Evolutionary conservation across 2,113 vertebrate genomes (phyloP).

Genomic region (Calyptommatus sinebrachiatus): DNA sequence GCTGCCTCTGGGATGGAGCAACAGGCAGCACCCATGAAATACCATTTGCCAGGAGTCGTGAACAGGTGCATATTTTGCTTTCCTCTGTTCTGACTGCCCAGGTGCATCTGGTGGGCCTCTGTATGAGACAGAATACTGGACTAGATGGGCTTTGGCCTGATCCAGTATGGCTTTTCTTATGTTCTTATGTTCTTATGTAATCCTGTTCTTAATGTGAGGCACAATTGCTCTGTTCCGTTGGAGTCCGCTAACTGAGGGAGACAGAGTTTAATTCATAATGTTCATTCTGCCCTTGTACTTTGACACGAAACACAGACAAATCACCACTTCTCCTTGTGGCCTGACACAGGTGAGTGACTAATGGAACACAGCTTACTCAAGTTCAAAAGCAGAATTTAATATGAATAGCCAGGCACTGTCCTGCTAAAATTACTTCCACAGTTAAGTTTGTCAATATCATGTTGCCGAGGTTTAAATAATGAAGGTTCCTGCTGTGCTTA

Average conservation of each 20-base stretch:
- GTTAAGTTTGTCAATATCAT: constrained; percentile 48
- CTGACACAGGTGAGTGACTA: constrained; percentile 52
- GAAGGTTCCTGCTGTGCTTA: constrained; percentile 53
- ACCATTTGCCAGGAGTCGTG: too few relatives aligned
- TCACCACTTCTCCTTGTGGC: constrained; percentile 50
- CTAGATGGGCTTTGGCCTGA: too few relatives aligned
- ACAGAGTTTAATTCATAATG: constrained; percentile 61
- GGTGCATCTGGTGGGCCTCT: too few relatives aligned
- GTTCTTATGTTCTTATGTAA: too few relatives aligned
- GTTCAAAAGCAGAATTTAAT: constrained; percentile 56
- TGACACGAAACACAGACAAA: constrained; percentile 66
- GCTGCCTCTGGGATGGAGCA: too few relatives aligned
- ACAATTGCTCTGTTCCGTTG: constrained; percentile 35
- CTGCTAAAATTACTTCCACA: constrained; percentile 52
- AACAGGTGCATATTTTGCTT: too few relatives aligned
- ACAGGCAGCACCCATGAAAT: too few relatives aligned
- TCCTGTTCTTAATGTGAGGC: constrained; percentile 49
- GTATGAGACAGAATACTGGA: too few relatives aligned
- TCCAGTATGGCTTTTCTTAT: too few relatives aligned
- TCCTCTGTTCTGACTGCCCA: too few relatives aligned
- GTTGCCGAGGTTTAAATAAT: constrained; percentile 59
- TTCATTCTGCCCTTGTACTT: constrained; percentile 59
- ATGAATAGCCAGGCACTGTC: constrained; percentile 41
- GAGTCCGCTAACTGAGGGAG: constrained; percentile 48
- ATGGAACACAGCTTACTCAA: constrained; percentile 59